Percentiles rank a stretch among this genome's conserved stretches.
phyloP scores from a whole-genome alignment of 2,797 vertebrate species.

The Bucorvus abyssinicus region DNA sequence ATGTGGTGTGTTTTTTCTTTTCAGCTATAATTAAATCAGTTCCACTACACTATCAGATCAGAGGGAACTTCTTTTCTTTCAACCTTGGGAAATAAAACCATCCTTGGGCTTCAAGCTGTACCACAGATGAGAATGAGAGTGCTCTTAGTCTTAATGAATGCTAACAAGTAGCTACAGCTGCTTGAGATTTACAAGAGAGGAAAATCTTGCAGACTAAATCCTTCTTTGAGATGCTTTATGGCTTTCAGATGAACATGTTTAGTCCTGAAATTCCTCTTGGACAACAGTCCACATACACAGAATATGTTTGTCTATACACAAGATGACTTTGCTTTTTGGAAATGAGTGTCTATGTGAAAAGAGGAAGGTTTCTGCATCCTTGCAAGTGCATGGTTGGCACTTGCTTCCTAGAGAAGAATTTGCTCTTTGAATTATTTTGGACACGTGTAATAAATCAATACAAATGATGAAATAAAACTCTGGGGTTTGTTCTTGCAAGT shows the following conservation, averaged over 20 bases:
- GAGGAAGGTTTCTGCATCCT: neutral
- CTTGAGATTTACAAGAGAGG: neutral
- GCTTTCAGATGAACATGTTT: neutral
- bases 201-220: neutral
- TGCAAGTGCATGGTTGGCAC: neutral
- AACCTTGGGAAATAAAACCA: neutral
- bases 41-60: neutral
- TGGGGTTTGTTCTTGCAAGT: neutral
- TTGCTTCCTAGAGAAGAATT: neutral
- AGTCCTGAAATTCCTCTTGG: neutral
- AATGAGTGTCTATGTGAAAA: neutral
- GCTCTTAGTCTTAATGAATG: neutral
- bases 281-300: accelerated
- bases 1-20: no score
- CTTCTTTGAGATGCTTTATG: neutral
- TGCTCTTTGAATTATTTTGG: neutral
- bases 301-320: accelerated
- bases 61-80: neutral
- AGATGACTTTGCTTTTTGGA: neutral
- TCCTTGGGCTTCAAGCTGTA: neutral
- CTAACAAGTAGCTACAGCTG: neutral
- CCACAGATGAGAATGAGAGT: neutral
- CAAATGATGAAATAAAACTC: neutral
- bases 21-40: neutral
- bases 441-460: neutral